Conservation (phyloP, 2,888 invertebrate species). For the Amphipoea oculea region DNA sequence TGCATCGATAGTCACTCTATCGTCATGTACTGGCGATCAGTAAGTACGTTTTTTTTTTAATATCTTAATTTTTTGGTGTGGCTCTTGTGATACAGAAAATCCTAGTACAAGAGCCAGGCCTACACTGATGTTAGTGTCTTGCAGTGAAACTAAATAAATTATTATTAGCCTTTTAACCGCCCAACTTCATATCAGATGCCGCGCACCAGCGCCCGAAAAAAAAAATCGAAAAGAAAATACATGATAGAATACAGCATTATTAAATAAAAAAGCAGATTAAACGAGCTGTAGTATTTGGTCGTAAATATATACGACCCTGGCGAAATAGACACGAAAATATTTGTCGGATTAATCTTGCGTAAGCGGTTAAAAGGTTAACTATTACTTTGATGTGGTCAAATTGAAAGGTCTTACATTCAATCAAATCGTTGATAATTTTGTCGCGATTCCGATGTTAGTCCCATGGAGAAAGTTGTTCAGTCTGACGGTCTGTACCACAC, state of each 20-base stretch:
- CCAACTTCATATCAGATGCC: too few species aligned
- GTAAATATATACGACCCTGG: too few species aligned
- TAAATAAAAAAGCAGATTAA: too few species aligned
- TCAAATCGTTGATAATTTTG: background rate
- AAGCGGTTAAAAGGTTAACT: background rate
- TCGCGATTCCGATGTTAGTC: background rate
- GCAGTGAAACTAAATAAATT: background rate
- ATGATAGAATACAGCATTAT: too few species aligned
- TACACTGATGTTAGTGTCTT: background rate
- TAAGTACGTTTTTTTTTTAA: constrained; percentile 23
- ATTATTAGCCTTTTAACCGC: background rate
- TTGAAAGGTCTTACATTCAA: background rate
- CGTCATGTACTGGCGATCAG: background rate
- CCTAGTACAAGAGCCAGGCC: background rate
- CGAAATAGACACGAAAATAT: too few species aligned
- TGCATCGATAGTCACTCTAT: constrained; percentile 6
- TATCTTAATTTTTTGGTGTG: background rate
- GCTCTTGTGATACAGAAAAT: background rate
- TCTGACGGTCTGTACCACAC: background rate
- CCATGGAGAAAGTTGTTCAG: background rate
- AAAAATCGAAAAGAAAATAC: too few species aligned
- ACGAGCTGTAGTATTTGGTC: too few species aligned
- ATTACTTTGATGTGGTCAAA: background rate
- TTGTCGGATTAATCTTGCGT: too few species aligned
- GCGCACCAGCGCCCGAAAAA: too few species aligned